A percentile compares a stretch with the other conserved stretches of the same genome.
Evolutionary conservation across 1,140 invertebrate genomes (phyloP).

Genomic region (Pygmarrhopalites habei): DNA sequence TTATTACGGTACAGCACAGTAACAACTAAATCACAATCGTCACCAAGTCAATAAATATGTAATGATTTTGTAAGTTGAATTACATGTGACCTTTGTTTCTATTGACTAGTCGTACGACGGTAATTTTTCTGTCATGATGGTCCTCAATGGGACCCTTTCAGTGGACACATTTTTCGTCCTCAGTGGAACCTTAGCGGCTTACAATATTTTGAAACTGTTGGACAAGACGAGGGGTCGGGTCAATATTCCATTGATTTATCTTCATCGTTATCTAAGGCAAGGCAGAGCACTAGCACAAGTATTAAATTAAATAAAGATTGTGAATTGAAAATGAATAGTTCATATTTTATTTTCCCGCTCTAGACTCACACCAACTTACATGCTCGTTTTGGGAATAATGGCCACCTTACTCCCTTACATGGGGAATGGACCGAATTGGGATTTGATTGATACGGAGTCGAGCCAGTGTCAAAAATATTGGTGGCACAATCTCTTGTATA

Average conservation of each 20-base stretch:
- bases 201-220: conserved; percentile 36
- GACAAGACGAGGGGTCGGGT: conserved; percentile 30
- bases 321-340: background rate
- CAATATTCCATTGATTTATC: conserved; percentile 35
- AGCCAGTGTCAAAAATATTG: conserved; percentile 59
- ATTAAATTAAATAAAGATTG: background rate
- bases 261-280: conserved; percentile 39
- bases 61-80: conserved; percentile 11
- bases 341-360: background rate
- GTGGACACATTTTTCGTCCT: conserved; percentile 48
- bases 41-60: background rate
- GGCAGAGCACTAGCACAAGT: background rate
- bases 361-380: conserved; percentile 40
- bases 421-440: conserved; percentile 62
- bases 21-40: background rate
- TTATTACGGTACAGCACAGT: conserved; percentile 9
- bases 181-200: conserved; percentile 40
- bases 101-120: background rate
- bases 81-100: background rate
- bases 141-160: conserved; percentile 44
- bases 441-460: conserved; percentile 51
- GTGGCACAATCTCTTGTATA: conserved; percentile 76
- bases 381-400: conserved; percentile 55
- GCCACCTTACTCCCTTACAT: conserved; percentile 60
- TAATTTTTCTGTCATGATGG: conserved; percentile 14